Base-by-base conservation (phyloP, 1,140 invertebrate species). In the Drosophila nasuta region DNA sequence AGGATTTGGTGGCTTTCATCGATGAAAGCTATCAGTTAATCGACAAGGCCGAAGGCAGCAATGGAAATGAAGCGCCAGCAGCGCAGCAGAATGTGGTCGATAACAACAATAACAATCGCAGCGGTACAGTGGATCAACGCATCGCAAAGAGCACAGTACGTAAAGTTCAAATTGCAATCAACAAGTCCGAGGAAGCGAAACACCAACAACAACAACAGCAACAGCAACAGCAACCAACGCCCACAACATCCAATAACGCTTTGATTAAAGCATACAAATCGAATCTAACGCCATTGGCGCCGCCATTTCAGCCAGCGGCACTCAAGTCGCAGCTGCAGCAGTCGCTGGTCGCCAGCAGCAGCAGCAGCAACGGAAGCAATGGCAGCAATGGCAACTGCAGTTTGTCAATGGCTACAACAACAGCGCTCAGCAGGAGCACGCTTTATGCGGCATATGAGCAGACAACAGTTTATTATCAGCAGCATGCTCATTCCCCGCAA, bases 191-290 rank as follows among this genome's bases (percentile, higher is more conserved):
- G 25, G 17, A 81, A 5, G 3, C 17, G 60, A 35, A 25, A n/a
- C 25, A 25, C 48, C 25, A 30, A 8, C 54, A 13, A 46, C 13
- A 43, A 11, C 25, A 25, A 56, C 25, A 30, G 8, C 52, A 13
- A 46, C 13, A 43, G 33, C 48, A 69, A 11, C 58, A 8, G 8
- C 66, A 62, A 33, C 54, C 41, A 5, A 6, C 15, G 5, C 17
- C 54, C 15, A 57, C 35, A 5, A 57, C 54, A 20, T 57, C 13
- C 57, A 74, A 20, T 13, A 54, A 41, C 67, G 83, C 86, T 1
- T 48, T 91, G 67, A 59, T 91, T 6, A 92, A 86, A 49, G 91
- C 91, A 7, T 91, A 86, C 17, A 90, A 92, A 69, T 92, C 91
- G 35, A 92, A 92, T 52, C 57, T 92, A 25, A 92, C 91, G 10